Evolutionary conservation across 2,113 vertebrate genomes (phyloP).

Genomic region (Leptobrachium ailaonicum): DNA sequence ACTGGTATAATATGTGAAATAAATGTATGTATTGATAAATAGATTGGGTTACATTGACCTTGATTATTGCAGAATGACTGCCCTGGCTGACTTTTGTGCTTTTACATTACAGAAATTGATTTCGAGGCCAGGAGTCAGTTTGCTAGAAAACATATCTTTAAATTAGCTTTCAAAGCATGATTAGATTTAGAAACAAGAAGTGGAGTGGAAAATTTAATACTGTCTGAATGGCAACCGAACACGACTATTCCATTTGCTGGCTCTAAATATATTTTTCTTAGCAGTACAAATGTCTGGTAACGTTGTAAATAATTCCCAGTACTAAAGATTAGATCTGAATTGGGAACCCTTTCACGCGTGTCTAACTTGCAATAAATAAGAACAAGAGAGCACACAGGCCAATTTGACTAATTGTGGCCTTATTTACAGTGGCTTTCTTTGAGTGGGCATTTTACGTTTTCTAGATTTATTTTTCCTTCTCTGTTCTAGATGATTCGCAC

Average conservation of each 20-base stretch:
- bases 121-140: slow-evolving; percentile 38
- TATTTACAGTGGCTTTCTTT: too few species aligned
- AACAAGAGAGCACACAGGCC: too few species aligned
- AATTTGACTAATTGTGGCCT: too few species aligned
- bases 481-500: too few species aligned
- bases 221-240: slow-evolving; percentile 29
- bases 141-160: slow-evolving; percentile 39
- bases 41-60: slow-evolving; percentile 36
- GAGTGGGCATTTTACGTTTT: too few species aligned
- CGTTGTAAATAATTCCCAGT: background rate
- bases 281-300: slow-evolving; percentile 4
- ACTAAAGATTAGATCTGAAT: background rate
- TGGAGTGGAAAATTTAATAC: slow-evolving; percentile 43
- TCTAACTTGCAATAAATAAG: too few species aligned
- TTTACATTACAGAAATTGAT: slow-evolving; percentile 43
- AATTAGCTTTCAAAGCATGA: slow-evolving; percentile 41
- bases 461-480: too few species aligned
- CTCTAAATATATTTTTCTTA: slow-evolving; percentile 20
- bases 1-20: slow-evolving; percentile 9
- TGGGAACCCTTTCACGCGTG: background rate
- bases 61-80: slow-evolving; percentile 33
- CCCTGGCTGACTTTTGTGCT: slow-evolving; percentile 13
- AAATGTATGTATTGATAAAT: slow-evolving; percentile 34
- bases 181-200: slow-evolving; percentile 44
- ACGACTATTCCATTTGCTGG: slow-evolving; percentile 32